phyloP scores from a whole-genome alignment of 2,888 invertebrate genomes.

The Plebejus melissa region DNA sequence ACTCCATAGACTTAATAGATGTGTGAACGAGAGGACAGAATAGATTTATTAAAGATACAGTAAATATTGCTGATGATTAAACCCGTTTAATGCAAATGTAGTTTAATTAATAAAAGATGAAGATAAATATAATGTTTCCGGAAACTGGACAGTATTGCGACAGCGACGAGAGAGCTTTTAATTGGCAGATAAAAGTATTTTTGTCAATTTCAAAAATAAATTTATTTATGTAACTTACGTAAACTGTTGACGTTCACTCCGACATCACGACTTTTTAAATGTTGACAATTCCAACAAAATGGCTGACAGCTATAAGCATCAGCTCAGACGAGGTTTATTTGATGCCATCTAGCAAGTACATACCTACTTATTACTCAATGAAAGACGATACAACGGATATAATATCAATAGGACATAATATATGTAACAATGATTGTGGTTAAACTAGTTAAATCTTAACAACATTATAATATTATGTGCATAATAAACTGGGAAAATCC shows the following conservation, averaged over 20 bases:
- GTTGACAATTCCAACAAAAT: background rate
- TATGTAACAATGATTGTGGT: background rate
- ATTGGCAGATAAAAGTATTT: constrained; percentile 20
- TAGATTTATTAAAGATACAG: background rate
- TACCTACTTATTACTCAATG: too few species aligned
- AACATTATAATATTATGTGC: background rate
- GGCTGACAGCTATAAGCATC: background rate
- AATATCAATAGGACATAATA: background rate
- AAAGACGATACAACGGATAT: background rate
- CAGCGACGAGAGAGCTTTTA: constrained; percentile 20
- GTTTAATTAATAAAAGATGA: constrained; percentile 10
- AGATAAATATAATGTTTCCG: constrained; percentile 8
- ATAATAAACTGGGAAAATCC: background rate
- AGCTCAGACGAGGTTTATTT: background rate
- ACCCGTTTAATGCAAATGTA: background rate
- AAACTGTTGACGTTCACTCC: constrained; percentile 5
- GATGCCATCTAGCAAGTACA: background rate
- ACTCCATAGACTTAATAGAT: background rate
- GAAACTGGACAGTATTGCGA: constrained; percentile 13
- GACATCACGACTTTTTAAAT: background rate
- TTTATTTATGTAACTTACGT: background rate
- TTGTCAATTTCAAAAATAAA: constrained; percentile 14
- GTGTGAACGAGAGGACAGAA: background rate
- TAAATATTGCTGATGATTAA: background rate
- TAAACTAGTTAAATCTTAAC: background rate